A percentile compares a stretch with the other conserved stretches of the same genome.
These are phyloP conservation scores for Drosophila repleta DNA, from an alignment of 1,140 invertebrate genomes.

Conservation along the genomic window DNA sequence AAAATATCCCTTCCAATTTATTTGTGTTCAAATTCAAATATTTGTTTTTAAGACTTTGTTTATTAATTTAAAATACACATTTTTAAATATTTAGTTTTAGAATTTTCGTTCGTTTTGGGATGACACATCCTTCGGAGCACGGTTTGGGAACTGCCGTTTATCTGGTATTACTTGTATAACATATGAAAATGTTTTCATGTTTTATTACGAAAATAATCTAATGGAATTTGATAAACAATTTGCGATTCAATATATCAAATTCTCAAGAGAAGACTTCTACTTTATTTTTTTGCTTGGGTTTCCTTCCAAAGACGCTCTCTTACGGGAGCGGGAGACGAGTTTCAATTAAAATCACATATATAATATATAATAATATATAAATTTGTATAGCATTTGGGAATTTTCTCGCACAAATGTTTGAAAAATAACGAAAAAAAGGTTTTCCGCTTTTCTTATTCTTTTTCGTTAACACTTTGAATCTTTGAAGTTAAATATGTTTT, in stretches of 20 bases:
- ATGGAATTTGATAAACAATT: constrained; percentile 57
- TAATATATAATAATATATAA: constrained; percentile 40
- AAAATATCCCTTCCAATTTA: no score
- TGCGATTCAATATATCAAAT: constrained; percentile 68
- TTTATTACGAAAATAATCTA: constrained; percentile 65
- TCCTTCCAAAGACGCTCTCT: constrained; percentile 43
- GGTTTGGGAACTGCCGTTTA: constrained; percentile 13
- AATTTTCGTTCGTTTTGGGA: constrained; percentile 62
- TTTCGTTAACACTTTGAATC: constrained; percentile 31
- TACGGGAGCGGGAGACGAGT: constrained; percentile 59
- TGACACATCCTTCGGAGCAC: constrained; percentile 37
- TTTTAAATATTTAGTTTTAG: constrained; percentile 56
- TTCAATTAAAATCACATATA: constrained; percentile 76
- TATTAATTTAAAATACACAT: constrained; percentile 67
- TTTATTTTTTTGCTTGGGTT: constrained; percentile 54
- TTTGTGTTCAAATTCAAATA: no score
- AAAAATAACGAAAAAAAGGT: constrained; percentile 4
- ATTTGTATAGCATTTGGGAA: not conserved
- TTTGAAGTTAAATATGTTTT: constrained; percentile 10
- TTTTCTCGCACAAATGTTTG: not conserved
- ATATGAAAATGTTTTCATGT: constrained; percentile 49
- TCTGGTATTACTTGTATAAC: constrained; percentile 24
- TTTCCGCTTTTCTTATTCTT: constrained; percentile 20
- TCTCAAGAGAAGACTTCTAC: constrained; percentile 65
- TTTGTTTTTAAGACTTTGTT: no score